Conservation (phyloP, 1,140 invertebrate species). For the Tetramorium simillimum region DNA sequence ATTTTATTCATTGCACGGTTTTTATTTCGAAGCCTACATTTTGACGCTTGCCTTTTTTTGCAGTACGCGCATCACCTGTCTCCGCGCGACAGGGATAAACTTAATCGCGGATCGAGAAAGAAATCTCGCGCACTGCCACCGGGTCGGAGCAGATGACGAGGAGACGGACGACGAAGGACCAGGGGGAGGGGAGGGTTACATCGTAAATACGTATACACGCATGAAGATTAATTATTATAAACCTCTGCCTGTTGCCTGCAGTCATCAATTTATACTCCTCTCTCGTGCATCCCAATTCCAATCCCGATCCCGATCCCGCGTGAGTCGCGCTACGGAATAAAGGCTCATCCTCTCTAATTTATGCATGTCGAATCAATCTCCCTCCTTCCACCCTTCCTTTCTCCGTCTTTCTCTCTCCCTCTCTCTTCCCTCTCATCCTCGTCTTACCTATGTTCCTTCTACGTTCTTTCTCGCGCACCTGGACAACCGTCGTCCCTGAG, state of each 20-base stretch:
- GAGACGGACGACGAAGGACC: conserved; percentile 31
- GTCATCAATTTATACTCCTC: conserved; percentile 83
- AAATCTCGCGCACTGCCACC: conserved; percentile 54
- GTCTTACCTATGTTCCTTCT: conserved; percentile 35
- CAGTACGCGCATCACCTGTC: conserved; percentile 53
- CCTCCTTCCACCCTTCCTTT: conserved; percentile 60
- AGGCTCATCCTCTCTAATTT: conserved; percentile 84
- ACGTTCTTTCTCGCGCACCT: conserved; percentile 70
- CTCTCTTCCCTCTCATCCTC: conserved; percentile 3
- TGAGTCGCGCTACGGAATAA: conserved; percentile 78
- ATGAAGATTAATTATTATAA: conserved; percentile 85
- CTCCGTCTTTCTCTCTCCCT: conserved; percentile 37
- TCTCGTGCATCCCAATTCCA: conserved; percentile 79
- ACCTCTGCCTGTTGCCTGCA: conserved; percentile 83
- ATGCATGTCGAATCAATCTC: conserved; percentile 85
- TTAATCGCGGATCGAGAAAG: conserved; percentile 49
- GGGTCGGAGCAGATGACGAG: conserved; percentile 75
- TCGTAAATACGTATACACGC: conserved; percentile 70
- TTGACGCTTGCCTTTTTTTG: background rate
- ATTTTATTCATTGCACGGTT: conserved; percentile 38
- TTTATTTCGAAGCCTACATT: conserved; percentile 14
- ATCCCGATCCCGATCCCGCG: conserved; percentile 77
- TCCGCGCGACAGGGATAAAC: conserved; percentile 47
- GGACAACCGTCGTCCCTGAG: conserved; percentile 69
- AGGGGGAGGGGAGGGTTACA: conserved; percentile 13